These are phyloP conservation scores for Elegia similella DNA, from an alignment of 2,888 invertebrate genomes.

Conservation along the genomic window DNA sequence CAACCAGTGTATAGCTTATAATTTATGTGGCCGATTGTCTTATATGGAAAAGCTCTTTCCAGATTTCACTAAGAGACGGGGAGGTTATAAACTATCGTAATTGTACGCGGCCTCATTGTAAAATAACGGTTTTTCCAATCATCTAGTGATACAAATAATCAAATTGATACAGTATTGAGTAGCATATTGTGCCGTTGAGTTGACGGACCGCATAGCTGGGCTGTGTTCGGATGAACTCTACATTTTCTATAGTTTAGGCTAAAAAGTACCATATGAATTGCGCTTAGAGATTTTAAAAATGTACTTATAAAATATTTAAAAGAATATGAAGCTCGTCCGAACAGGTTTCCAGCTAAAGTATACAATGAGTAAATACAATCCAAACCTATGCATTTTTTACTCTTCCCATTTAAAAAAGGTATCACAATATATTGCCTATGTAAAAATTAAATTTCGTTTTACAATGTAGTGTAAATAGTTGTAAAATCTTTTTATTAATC, in stretches of 20 bases:
- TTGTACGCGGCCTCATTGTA: no score
- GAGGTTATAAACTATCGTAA: no score
- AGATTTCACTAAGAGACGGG: no score
- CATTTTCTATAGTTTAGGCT: neutral
- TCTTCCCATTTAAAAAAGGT: neutral
- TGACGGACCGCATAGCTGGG: neutral
- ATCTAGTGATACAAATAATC: neutral
- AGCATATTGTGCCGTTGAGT: neutral
- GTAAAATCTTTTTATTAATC: conserved; percentile 24
- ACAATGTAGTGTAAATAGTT: conserved; percentile 8
- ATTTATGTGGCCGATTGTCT: no score
- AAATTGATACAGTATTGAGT: neutral
- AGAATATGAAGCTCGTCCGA: conserved; percentile 2
- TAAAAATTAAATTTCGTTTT: conserved; percentile 4
- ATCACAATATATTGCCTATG: conserved; percentile 2
- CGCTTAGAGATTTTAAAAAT: conserved; percentile 3
- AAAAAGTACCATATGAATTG: neutral
- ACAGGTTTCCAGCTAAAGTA: conserved; percentile 18
- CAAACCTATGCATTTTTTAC: conserved; percentile 4
- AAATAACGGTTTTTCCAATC: neutral
- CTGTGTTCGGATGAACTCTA: conserved; percentile 7
- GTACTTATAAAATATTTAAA: conserved; percentile 4
- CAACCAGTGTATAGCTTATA: no score
- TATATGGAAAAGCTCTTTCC: no score
- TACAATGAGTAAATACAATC: conserved; percentile 30